phyloP scores from a whole-genome alignment of 2,113 vertebrate genomes.

The Cercocebus atys region DNA sequence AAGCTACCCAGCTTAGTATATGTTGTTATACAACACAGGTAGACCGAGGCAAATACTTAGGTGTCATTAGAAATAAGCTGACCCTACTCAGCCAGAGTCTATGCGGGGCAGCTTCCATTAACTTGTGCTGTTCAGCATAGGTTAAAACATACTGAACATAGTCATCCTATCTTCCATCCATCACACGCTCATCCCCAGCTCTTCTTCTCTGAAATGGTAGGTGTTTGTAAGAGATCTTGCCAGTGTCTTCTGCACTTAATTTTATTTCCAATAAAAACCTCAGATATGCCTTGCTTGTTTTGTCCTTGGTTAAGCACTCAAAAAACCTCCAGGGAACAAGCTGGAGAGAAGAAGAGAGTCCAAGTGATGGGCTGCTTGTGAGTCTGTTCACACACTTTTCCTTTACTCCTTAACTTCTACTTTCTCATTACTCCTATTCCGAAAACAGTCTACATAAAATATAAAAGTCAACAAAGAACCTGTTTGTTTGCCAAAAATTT shows the following conservation, averaged over 20 bases:
- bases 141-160: not conserved
- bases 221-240: not conserved
- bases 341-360: not conserved
- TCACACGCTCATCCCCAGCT: too few relatives aligned
- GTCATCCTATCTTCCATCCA: not conserved
- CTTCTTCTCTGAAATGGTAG: not conserved
- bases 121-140: not conserved
- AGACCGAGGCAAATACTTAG: not conserved
- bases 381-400: not conserved
- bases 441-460: not conserved
- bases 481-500: not conserved
- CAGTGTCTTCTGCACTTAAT: too few relatives aligned
- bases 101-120: accelerated
- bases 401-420: not conserved
- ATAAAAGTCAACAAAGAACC: not conserved
- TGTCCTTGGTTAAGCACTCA: too few relatives aligned
- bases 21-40: not conserved
- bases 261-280: not conserved
- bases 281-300: accelerated
- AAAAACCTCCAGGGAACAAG: not conserved
- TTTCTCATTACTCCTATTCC: not conserved
- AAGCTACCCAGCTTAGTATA: not conserved
- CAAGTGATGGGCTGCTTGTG: not conserved
- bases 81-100: too few relatives aligned
- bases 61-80: not conserved